Base-by-base conservation (phyloP, 2,888 invertebrate genomes). In the Epirrhoe tristata region DNA sequence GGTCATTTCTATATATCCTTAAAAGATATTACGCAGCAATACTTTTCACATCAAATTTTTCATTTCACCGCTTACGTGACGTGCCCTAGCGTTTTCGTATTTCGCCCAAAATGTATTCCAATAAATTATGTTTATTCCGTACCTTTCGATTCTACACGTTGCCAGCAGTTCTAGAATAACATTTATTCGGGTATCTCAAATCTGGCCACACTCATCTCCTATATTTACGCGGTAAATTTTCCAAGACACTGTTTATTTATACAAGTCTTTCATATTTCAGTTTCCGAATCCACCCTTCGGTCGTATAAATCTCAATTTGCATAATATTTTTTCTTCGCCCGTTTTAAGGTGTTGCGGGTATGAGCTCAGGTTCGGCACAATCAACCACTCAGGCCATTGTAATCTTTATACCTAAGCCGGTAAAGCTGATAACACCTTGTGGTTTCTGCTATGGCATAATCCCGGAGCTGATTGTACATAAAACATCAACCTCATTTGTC, bases 251-350 rank as follows among this genome's bases (percentile, higher is more conserved):
- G 73, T 75, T 74, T 77, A 77, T 76, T 76, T 77, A 75, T 76
- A 73, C 74, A 75, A 76, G 75, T 74, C 75, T 76, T 77, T 74
- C 74, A 75, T 77, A 76, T 79, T 80, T 78, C 77, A 76, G 81
- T 82, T 76, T 79, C 76, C 69, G 74, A 74, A 76, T 71, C 74
- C 77, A 74, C 74, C 76, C 74, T 75, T 75, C 74, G 73, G 75
- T 67, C 73, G 82, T 81, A 84, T 84, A 82, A 83, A 83, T 85
- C 81, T 80, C 81, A 82, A 83, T 84, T 84, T 84, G 78, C 84
- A 84, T 84, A 83, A 83, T 82, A 83, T 81, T 83, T 81, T 83
- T 83, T 73, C 74, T 70, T 68, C 77, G 74, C 69, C 78, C 76
- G 77, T 83, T 78, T 79, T 74, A 78, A 81, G 80, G 78, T 81